phyloP scores from a whole-genome alignment of 2,113 vertebrate genomes.

The Trachemys scripta region DNA sequence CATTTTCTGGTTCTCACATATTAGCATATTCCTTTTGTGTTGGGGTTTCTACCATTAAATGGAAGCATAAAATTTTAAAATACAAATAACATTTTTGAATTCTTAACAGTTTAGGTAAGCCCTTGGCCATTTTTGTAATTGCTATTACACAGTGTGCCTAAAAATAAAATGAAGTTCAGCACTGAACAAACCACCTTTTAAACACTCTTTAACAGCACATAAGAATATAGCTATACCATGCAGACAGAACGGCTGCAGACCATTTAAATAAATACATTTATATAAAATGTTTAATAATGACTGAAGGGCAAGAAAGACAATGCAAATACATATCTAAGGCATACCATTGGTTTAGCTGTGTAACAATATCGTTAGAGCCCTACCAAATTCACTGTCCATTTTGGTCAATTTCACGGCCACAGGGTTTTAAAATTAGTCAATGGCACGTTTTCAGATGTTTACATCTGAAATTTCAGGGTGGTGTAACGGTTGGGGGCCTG shows the following conservation, averaged over 20 bases:
- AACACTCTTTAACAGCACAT: neutral
- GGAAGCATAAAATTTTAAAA: neutral
- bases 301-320: neutral
- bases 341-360: neutral
- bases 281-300: neutral
- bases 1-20: neutral
- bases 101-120: neutral
- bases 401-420: too few species aligned
- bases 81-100: neutral
- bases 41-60: fast-evolving
- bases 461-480: too few species aligned
- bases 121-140: neutral
- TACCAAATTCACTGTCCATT: too few species aligned
- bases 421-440: too few species aligned
- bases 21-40: neutral
- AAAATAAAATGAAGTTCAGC: neutral
- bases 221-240: neutral
- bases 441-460: too few species aligned
- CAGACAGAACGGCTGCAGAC: neutral
- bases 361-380: neutral
- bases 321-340: neutral
- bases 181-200: neutral
- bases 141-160: neutral
- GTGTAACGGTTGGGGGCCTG: too few species aligned
- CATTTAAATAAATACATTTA: neutral